phyloP scores from a whole-genome alignment of 2,888 invertebrate species.

The Mantis religiosa region DNA sequence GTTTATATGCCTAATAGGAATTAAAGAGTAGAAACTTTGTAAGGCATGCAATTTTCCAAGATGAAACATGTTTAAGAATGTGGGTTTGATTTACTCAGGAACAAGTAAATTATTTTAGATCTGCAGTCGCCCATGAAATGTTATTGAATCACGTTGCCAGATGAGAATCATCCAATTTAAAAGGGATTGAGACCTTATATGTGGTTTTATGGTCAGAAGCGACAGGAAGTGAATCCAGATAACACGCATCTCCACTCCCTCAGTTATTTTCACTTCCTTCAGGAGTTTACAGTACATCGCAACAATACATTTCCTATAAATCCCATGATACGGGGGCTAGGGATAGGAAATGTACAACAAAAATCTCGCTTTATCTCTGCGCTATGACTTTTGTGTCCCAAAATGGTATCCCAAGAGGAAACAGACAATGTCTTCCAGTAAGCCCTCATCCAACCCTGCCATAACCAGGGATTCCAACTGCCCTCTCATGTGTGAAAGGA shows the following conservation, averaged over 20 bases:
- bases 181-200: background rate
- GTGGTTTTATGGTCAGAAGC: background rate
- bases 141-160: background rate
- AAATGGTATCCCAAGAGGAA: background rate
- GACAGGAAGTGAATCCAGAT: background rate
- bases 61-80: too few species aligned
- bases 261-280: background rate
- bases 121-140: background rate
- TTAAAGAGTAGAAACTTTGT: too few species aligned
- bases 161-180: background rate
- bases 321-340: background rate
- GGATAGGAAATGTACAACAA: background rate
- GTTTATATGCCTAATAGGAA: too few species aligned
- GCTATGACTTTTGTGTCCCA: background rate
- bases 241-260: background rate
- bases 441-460: background rate
- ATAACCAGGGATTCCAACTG: background rate
- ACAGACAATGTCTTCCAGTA: background rate
- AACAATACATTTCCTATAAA: background rate
- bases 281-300: background rate
- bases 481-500: background rate
- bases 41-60: too few species aligned
- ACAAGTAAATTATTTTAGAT: background rate
- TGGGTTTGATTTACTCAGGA: too few species aligned
- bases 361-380: background rate